A percentile compares a stretch with the other conserved stretches of the same genome.
phyloP scores from a whole-genome alignment of 2,113 vertebrate genomes.

The Psilopogon haemacephalus region DNA sequence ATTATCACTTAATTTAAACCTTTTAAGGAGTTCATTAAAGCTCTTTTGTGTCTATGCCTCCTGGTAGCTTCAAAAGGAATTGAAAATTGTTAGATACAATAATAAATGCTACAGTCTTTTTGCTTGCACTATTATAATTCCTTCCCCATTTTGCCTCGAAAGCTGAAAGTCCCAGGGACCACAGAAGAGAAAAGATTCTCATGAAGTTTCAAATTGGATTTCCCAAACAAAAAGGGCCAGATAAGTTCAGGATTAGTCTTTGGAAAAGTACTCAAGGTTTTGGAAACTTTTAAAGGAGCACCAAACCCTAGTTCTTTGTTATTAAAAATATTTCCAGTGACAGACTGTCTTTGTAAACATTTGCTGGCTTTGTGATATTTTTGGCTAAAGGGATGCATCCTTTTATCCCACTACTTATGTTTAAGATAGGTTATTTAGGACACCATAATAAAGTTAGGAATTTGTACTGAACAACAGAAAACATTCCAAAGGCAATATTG shows the following conservation, averaged over 20 bases:
- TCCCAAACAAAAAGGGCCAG: background rate
- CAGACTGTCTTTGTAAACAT: background rate
- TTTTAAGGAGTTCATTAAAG: background rate
- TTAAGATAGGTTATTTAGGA: background rate
- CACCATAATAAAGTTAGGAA: background rate
- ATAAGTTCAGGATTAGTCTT: background rate
- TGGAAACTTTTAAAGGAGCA: conserved; percentile 1
- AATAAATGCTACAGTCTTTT: background rate
- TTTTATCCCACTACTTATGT: background rate
- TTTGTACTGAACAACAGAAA: conserved; percentile 7
- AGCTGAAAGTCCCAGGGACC: background rate
- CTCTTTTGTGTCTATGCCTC: background rate
- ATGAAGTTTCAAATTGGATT: background rate
- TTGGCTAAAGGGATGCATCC: background rate
- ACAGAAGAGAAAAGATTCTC: background rate
- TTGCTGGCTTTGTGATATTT: background rate
- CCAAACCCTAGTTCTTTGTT: background rate
- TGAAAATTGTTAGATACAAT: background rate
- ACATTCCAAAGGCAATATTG: background rate
- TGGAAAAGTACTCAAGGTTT: background rate
- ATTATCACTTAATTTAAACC: background rate
- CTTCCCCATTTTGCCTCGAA: background rate
- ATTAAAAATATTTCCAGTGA: background rate
- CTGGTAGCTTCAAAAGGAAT: background rate
- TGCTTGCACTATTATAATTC: background rate